Conservation (phyloP, 2,797 vertebrate species). For the Rhinoraja longicauda region DNA sequence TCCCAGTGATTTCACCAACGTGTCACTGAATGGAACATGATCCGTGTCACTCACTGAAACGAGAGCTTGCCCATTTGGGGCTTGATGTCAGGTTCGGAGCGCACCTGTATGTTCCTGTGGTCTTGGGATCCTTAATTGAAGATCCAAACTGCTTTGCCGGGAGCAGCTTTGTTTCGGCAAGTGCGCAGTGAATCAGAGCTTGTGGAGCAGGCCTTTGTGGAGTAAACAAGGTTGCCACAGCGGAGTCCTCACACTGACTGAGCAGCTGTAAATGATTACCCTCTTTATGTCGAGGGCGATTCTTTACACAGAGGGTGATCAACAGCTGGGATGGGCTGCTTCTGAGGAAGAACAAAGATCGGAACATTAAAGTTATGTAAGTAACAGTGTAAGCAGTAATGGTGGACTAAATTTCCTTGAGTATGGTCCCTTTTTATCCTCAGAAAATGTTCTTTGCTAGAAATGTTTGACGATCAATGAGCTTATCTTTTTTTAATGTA, state of each 20-base stretch:
- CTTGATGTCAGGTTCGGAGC: neutral
- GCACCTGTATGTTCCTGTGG: constrained; percentile 11
- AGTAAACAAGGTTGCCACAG: constrained; percentile 21
- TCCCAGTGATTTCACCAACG: neutral
- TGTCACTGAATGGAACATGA: neutral
- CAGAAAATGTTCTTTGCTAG: neutral
- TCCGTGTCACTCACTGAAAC: neutral
- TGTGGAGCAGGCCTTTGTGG: neutral
- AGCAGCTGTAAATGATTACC: constrained; percentile 33
- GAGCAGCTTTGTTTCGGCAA: neutral
- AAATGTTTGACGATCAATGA: neutral
- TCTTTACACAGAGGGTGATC: constrained; percentile 24
- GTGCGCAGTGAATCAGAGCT: neutral
- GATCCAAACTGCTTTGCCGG: neutral
- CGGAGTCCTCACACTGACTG: neutral
- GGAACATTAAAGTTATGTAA: neutral
- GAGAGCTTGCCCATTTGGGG: neutral
- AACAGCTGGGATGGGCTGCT: constrained; percentile 12
- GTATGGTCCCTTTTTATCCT: neutral
- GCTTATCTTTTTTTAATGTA: too few relatives aligned
- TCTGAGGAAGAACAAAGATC: neutral
- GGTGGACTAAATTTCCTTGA: neutral
- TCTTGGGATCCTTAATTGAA: neutral
- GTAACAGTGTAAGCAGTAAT: neutral
- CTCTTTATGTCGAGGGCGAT: constrained; percentile 8